Conservation (phyloP, 92 coral and sea anemone genomes). For the Epizoanthus scotinus region DNA sequence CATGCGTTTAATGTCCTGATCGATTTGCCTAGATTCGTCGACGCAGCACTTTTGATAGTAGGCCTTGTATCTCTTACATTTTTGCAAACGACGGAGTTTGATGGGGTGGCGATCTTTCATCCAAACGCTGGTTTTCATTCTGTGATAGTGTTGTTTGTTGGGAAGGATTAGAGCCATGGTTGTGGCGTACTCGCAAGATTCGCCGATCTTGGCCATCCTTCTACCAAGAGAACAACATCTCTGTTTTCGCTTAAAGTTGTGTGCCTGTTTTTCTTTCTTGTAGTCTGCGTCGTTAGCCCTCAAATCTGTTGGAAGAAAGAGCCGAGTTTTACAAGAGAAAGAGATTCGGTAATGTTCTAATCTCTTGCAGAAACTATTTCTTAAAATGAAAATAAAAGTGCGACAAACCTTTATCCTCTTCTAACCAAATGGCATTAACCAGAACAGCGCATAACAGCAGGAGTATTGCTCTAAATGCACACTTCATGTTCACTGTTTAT, state of each 20-base stretch:
- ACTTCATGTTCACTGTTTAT: not conserved
- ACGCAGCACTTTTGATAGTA: conserved; percentile 81
- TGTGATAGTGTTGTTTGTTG: conserved; percentile 62
- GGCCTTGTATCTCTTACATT: conserved; percentile 73
- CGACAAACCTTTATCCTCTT: conserved; percentile 12
- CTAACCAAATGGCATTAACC: not conserved
- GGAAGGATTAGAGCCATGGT: conserved; percentile 59
- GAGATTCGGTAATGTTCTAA: not conserved
- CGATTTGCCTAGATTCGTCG: conserved; percentile 62
- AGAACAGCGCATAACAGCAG: conserved; percentile 3
- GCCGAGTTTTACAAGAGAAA: not conserved
- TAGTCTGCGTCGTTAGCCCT: conserved; percentile 14
- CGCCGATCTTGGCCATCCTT: conserved; percentile 86
- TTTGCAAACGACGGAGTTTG: conserved; percentile 52
- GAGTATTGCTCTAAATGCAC: not conserved
- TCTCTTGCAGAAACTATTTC: not conserved
- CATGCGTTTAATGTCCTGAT: conserved; percentile 51
- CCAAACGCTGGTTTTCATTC: conserved; percentile 79
- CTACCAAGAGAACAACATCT: conserved; percentile 77
- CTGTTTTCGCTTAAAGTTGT: conserved; percentile 39
- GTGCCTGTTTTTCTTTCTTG: not conserved
- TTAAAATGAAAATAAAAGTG: not conserved
- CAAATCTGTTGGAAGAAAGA: conserved; percentile 10
- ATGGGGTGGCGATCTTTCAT: conserved; percentile 48
- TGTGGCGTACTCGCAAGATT: conserved; percentile 59